Base-by-base conservation (phyloP, 2,113 vertebrate genomes). In the Ardeotis arabs region DNA sequence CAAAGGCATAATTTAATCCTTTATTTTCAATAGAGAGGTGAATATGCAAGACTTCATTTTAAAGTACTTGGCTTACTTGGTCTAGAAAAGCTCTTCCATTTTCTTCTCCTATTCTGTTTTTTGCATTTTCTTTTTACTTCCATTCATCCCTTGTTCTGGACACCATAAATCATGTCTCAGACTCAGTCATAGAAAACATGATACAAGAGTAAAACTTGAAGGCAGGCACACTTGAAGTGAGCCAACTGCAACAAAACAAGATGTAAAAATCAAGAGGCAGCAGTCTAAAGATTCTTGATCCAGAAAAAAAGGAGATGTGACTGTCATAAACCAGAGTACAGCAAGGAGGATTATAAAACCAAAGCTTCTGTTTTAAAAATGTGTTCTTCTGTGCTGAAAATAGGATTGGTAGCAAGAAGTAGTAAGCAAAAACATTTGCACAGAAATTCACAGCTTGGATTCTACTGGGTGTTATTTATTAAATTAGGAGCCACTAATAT, bases 301-400 rank as follows among this genome's bases (percentile, higher is more conserved):
- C 83, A 95, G 80, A 77, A 93, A 44, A 41, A 73, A 88, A 69
- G 76, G 76, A 93, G 33, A 89, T 86, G 45, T 11, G 17, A 69
- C 41, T 83, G 86, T 80, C 82, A 79, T 39, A 81, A 75, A 80
- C 14, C 45, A 74, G 50, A 90, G 45, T 59, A 67, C 29, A 78
- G 33, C 45, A 89, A 93, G 56, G 20, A 68, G 31, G 35, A 44
- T 49, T 73, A 63, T 63, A 70, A 83, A 92, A n/a, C 52, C 56
- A 95, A 84, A 93, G 37, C 37, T 93, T 93, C 76, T 84, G 86
- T 89, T 94, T 92, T 67, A 58, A 74, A 88, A 86, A 55, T 0
- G 0, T 55, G 58, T 47, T 90, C 25, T 59, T 89, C 79, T 73
- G 14, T 84, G 60, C 64, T 87, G 83, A 81, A 87, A 87, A 89